Evolutionary conservation across 1,140 invertebrate species (phyloP).

Genomic region (Aphaenogaster rudis): DNA sequence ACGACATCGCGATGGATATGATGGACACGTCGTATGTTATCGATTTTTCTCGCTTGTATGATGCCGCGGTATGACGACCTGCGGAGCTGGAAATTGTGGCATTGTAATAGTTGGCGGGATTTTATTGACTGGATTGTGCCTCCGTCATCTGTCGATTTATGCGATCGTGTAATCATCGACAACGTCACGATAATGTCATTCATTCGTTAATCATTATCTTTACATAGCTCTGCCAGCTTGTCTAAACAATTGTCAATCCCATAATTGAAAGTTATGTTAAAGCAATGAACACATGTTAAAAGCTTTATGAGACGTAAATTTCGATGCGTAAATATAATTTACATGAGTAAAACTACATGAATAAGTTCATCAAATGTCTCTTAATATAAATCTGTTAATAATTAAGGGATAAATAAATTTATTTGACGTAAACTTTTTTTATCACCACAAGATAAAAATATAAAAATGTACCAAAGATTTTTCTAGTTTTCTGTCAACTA

Average conservation of each 20-base stretch:
- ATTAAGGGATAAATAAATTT: background rate
- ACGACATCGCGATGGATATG: slow-evolving; percentile 44
- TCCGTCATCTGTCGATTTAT: slow-evolving; percentile 17
- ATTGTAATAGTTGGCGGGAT: slow-evolving; percentile 48
- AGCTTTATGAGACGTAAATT: background rate
- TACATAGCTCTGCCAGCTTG: background rate
- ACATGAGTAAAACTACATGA: background rate
- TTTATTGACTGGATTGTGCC: slow-evolving; percentile 22
- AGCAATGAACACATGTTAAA: background rate
- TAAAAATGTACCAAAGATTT: background rate
- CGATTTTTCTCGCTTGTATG: slow-evolving; percentile 54
- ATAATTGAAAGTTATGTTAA: background rate
- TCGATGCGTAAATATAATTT: background rate
- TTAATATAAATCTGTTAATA: background rate
- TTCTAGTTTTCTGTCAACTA: background rate
- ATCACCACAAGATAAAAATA: background rate
- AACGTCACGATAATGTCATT: background rate
- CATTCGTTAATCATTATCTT: slow-evolving; percentile 6
- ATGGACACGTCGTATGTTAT: slow-evolving; percentile 57
- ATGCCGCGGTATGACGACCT: slow-evolving; percentile 28
- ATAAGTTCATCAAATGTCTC: background rate
- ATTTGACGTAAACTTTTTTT: background rate
- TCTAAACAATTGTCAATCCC: background rate
- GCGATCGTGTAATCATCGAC: slow-evolving; percentile 13
- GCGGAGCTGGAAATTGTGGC: slow-evolving; percentile 34